These are phyloP conservation scores for Trochalopteron elliotii DNA, from an alignment of 2,113 vertebrate genomes.

Conservation along the genomic window DNA sequence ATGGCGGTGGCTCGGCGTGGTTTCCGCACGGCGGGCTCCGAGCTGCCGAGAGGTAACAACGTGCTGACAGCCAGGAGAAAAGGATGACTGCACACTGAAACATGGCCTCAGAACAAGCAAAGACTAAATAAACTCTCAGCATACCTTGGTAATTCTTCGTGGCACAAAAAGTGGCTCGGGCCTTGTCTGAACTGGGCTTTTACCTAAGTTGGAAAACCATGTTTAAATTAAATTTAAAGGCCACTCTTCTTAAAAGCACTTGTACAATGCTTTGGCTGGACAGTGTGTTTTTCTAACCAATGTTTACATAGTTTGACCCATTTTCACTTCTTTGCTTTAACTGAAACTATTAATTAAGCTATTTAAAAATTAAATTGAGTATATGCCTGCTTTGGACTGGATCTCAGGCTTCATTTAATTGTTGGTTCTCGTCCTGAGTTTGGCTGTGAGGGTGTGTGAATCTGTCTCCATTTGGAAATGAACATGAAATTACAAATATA, in stretches of 20 bases:
- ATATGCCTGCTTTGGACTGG: constrained; percentile 39
- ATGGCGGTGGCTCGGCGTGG: background rate
- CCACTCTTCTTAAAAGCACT: constrained; percentile 25
- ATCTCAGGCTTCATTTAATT: constrained; percentile 60
- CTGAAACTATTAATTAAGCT: constrained; percentile 64
- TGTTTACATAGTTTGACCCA: constrained; percentile 67
- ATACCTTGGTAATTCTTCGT: background rate
- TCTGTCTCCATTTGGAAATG: constrained; percentile 42
- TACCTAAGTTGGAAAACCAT: background rate
- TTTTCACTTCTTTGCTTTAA: constrained; percentile 50
- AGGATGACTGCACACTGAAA: background rate
- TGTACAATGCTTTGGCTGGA: constrained; percentile 43
- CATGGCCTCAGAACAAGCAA: background rate
- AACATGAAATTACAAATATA: constrained; percentile 39
- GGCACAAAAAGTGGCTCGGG: background rate
- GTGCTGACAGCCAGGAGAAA: background rate
- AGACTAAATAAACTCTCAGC: constrained; percentile 35
- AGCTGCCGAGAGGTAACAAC: background rate
- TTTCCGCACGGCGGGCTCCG: background rate
- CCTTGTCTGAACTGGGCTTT: constrained; percentile 27
- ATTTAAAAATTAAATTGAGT: constrained; percentile 60
- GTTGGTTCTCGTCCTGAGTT: constrained; percentile 18
- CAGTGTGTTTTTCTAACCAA: constrained; percentile 49
- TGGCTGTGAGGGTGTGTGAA: constrained; percentile 56
- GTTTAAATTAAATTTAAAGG: constrained; percentile 48